Percentiles rank a stretch among this genome's conserved stretches.
Conservation (phyloP, 1,140 invertebrate species). For the Pteromalus puparum region DNA sequence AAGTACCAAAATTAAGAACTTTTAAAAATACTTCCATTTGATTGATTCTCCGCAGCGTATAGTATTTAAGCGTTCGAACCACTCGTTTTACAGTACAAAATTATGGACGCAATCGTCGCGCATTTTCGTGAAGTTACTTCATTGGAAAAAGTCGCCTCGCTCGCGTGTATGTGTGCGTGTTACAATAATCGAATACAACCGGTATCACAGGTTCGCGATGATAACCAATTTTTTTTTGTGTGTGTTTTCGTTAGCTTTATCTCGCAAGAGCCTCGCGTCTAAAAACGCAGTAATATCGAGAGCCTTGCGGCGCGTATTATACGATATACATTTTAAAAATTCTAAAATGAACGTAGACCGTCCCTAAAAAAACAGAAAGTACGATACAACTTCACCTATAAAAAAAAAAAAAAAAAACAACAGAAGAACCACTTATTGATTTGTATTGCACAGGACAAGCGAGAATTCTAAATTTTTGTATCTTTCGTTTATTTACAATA, state of each 20-base stretch:
- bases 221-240: constrained; percentile 24
- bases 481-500: constrained; percentile 17
- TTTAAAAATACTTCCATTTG: not conserved
- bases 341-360: not conserved
- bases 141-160: constrained; percentile 29
- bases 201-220: constrained; percentile 44
- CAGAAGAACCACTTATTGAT: constrained; percentile 7
- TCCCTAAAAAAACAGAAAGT: constrained; percentile 15
- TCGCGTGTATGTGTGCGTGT: not conserved
- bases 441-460: constrained; percentile 37
- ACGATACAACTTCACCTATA: not conserved
- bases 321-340: constrained; percentile 8
- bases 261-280: constrained; percentile 2
- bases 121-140: constrained; percentile 35
- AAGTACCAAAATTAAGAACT: constrained; percentile 30
- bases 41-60: not conserved
- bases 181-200: constrained; percentile 35
- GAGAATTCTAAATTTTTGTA: constrained; percentile 14
- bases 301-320: not conserved
- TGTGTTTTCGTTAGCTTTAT: constrained; percentile 8
- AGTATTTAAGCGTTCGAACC: constrained; percentile 5
- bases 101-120: not conserved
- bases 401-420: constrained; percentile 20
- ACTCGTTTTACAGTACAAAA: constrained; percentile 8
- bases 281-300: not conserved